These are phyloP conservation scores for Temnothorax unifasciatus DNA, from an alignment of 2,888 invertebrate genomes.

Conservation along the genomic window DNA sequence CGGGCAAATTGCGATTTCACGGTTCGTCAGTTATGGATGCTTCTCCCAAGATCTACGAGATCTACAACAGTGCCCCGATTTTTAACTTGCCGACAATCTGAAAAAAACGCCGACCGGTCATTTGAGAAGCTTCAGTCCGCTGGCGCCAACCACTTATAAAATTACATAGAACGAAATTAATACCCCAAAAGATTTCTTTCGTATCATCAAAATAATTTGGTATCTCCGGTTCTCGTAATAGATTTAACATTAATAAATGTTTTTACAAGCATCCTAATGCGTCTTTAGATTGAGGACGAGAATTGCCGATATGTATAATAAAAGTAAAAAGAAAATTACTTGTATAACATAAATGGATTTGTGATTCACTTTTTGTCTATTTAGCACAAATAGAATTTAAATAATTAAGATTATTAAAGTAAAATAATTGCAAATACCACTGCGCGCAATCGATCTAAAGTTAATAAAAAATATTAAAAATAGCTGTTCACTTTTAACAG, in stretches of 20 bases:
- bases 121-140: slow-evolving; percentile 42
- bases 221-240: slow-evolving; percentile 42
- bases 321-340: slow-evolving; percentile 1
- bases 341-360: neutral
- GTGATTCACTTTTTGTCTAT: neutral
- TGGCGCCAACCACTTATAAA: slow-evolving; percentile 62
- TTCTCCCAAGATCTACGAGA: slow-evolving; percentile 71
- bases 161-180: slow-evolving; percentile 57
- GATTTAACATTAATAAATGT: slow-evolving; percentile 46
- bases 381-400: slow-evolving; percentile 3
- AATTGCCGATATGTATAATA: slow-evolving; percentile 17
- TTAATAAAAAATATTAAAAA: neutral
- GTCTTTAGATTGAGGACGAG: neutral
- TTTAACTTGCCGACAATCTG: slow-evolving; percentile 47
- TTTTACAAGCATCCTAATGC: slow-evolving; percentile 28
- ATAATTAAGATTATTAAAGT: neutral
- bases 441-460: neutral
- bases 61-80: slow-evolving; percentile 49
- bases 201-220: slow-evolving; percentile 57
- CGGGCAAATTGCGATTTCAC: slow-evolving; percentile 84
- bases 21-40: slow-evolving; percentile 75
- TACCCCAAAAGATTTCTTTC: slow-evolving; percentile 48
- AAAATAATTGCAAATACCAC: neutral
- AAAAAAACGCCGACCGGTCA: slow-evolving; percentile 53
- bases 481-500: neutral